phyloP scores from a whole-genome alignment of 2,797 vertebrate species.

The Syndactyla subalaris region DNA sequence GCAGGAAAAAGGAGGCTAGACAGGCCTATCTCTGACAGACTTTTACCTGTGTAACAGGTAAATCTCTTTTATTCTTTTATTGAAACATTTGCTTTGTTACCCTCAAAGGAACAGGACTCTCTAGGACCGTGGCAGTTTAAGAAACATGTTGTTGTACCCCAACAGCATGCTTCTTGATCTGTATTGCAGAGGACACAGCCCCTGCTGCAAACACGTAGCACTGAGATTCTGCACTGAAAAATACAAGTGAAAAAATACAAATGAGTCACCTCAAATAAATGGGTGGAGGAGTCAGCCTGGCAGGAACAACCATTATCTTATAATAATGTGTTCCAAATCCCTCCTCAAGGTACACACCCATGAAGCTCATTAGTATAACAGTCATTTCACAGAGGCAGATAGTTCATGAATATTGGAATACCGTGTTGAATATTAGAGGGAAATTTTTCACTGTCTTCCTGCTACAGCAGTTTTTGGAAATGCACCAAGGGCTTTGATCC shows the following conservation, averaged over 20 bases:
- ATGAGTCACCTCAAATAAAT: background rate
- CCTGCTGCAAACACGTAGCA: background rate
- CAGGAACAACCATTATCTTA: background rate
- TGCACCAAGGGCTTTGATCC: background rate
- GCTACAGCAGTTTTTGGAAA: background rate
- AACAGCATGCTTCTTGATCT: background rate
- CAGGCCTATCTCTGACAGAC: background rate
- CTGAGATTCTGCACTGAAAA: background rate
- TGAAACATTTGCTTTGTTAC: background rate
- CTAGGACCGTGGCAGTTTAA: background rate
- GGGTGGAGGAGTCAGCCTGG: background rate
- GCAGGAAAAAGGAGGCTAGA: background rate
- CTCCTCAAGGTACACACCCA: background rate
- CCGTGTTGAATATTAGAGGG: background rate
- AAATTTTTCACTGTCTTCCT: conserved; percentile 13
- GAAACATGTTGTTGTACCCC: background rate
- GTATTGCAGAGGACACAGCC: background rate
- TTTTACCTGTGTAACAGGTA: background rate
- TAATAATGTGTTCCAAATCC: background rate
- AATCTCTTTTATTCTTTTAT: background rate
- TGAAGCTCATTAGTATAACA: background rate
- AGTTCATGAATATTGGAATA: background rate
- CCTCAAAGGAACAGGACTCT: background rate
- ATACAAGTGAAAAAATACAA: background rate
- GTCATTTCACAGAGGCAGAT: background rate